Evolutionary conservation across 2,113 vertebrate genomes (phyloP), one percentile per base, ranked within the genome.

Genomic region (Himantopus leucocephalus): DNA sequence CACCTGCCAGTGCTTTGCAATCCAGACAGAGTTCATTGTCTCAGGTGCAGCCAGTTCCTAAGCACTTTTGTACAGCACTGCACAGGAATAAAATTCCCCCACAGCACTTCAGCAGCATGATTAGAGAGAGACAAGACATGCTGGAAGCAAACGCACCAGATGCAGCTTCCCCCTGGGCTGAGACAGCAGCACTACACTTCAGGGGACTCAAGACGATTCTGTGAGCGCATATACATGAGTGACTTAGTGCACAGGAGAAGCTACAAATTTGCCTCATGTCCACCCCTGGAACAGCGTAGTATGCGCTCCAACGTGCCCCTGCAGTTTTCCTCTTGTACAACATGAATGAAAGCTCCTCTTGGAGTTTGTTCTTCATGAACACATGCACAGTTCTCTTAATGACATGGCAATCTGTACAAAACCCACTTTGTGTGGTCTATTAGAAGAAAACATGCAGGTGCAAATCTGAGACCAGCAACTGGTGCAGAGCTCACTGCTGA

Each of bases 191-290:
- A 35, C 21, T 6, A 55, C 14, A 19, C 24, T 68, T 72, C 24
- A 50, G 29, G 9, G 21, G 12, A 50, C 41, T 35, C 67, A 10
- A 43, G 7, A 63, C 0, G 3, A 39, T 55, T 39, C 48, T 58
- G 30, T 32, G 17, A 47, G 15, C 0, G 1, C 29, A 4, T 4
- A 5, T 5, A 52, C 14, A 8, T 1, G 21, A 53, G 30, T 14
- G n/a, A 53, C 19, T 24, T 35, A 7, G 16, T 4, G 17, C 20
- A 15, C 30, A n/a, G 27, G 9, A 59, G 30, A 41, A 53, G 7
- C 37, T 60, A 59, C 8, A 76, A 16, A 5, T 43, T 66, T 37
- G 32, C 27, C 45, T 85, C 23, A 8, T 4, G n/a, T 26, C 56
- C n/a, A 37, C 9, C 22, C 63, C 55, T 39, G 26, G 17, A 84